Evolutionary conservation across 2,113 vertebrate genomes (phyloP), one percentile per base, ranked within the genome.

Genomic region (Microtus pennsylvanicus): DNA sequence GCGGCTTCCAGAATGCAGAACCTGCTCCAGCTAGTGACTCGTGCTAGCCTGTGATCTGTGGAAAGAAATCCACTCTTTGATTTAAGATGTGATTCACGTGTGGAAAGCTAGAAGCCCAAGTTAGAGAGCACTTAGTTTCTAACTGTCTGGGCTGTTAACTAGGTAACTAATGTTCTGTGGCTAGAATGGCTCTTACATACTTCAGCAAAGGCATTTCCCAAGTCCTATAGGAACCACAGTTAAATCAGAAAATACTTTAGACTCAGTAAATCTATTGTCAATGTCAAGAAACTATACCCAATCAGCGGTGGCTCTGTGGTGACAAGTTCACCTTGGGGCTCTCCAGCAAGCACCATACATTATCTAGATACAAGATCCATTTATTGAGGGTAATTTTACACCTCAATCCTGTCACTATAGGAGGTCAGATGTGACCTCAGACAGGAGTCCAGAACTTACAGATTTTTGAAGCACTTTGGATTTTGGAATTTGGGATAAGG

Each of bases 91-190:
- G 47, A 92, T 81, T 88, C 24, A 3, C 35, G 42, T 50, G 21
- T 50, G 52, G 55, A 74, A 93, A 82, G 76, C 52, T 75, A 74
- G 90, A 90, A 89, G 35, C 76, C 58, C 22, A 5, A 78, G 77
- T 93, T 55, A 87, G 77, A 90, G 0, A 52, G 95, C 47, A 47
- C 28, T 65, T 70, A 30, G 30, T 38, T 65, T 94, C 87, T 87
- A 8, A 42, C 50, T 70, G 72, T 63, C 16, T 26, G 74, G 75
- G 87, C 69, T 65, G 28, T 86, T 65, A 75, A 16, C 52, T 52
- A 70, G 14, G 85, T 93, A 38, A 81, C 76, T 38, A 16, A 45
- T 61, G 58, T 81, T 90, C 94, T 90, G 58, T 63, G 28, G 22
- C 22, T 21, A 33, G 47, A 74, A 26, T 16, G 0, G 0, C 80